phyloP scores from a whole-genome alignment of 2,113 vertebrate species.

The Herpetotheres cachinnans region DNA sequence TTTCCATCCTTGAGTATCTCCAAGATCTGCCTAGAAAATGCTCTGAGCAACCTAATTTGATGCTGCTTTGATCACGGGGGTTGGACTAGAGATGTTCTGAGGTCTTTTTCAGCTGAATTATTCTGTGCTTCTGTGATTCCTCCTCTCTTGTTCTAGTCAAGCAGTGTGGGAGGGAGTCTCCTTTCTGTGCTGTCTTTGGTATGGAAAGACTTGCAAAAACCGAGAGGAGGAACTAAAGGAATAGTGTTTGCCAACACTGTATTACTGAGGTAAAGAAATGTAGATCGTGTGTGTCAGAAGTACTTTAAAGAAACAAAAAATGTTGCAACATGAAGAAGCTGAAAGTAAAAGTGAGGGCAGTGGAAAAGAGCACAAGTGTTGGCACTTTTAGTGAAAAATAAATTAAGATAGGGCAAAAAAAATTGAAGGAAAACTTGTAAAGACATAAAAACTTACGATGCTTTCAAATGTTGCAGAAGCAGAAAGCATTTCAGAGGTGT shows the following conservation, averaged over 20 bases:
- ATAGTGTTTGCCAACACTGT: not conserved
- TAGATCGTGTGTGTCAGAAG: not conserved
- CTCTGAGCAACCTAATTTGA: not conserved
- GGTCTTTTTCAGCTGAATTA: not conserved
- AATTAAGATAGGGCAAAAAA: not conserved
- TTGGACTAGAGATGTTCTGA: not conserved
- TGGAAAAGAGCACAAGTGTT: not conserved
- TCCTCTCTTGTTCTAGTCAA: not conserved
- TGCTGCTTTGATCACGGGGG: not conserved
- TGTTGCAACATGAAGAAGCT: not conserved
- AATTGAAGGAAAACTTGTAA: not conserved
- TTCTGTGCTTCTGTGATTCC: not conserved
- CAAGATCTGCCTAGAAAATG: not conserved
- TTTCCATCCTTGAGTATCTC: not conserved
- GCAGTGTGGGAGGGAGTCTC: not conserved
- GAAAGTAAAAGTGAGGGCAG: not conserved
- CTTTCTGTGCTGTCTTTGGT: not conserved
- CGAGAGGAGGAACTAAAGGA: not conserved
- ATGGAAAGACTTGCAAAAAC: not conserved
- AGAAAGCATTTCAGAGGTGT: not conserved
- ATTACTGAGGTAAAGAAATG: not conserved
- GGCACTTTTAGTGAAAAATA: not conserved
- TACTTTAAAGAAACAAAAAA: not conserved
- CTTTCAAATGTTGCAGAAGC: not conserved
- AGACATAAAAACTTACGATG: not conserved